Evolutionary conservation across 1,140 invertebrate species (phyloP), one percentile per base, ranked within the genome.

Genomic region (Drosophila bifasciata): DNA sequence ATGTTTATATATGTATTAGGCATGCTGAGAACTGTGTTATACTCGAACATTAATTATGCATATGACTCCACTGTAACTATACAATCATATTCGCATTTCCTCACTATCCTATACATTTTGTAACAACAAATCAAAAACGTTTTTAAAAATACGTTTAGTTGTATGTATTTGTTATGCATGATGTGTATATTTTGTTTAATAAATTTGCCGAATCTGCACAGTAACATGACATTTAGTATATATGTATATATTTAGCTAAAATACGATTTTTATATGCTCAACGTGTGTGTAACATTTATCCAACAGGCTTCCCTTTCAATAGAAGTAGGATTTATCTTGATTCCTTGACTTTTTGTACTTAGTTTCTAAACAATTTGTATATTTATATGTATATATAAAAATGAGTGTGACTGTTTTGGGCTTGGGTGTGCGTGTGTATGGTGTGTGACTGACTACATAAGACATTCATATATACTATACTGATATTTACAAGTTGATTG

Each of bases 291-390:
- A 85, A 85, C 83, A 88, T 75, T 81, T 78, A 77, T 63, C 71
- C 64, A 86, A 81, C 77, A 81, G 66, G 63, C 66, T 68, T 66
- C 60, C 57, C 70, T 49, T 80, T 80, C 51, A 64, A 73, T 73
- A 63, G 57, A 73, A 60, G 77, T 78, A 81, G 83, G 79, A 75
- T 67, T 78, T 79, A 32, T 53, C 59, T 74, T 71, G 44, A 66
- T 73, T 86, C 76, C 63, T 64, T 77, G 81, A 85, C 69, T 86
- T 86, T 86, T 86, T 36, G 81, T 86, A 86, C 81, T 86, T 85
- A 86, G 81, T 86, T 81, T 56, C 80, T 85, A 85, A 81, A 55
- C 71, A 74, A 69, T 56, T 64, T 60, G 60, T 73, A 58, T 62
- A 51, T 81, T 36, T 36, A 53, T 69, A 55, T 62, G 46, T n/a